A percentile compares a stretch with the other conserved stretches of the same genome.
phyloP scores from a whole-genome alignment of 2,797 vertebrate species.

The Huso huso region DNA sequence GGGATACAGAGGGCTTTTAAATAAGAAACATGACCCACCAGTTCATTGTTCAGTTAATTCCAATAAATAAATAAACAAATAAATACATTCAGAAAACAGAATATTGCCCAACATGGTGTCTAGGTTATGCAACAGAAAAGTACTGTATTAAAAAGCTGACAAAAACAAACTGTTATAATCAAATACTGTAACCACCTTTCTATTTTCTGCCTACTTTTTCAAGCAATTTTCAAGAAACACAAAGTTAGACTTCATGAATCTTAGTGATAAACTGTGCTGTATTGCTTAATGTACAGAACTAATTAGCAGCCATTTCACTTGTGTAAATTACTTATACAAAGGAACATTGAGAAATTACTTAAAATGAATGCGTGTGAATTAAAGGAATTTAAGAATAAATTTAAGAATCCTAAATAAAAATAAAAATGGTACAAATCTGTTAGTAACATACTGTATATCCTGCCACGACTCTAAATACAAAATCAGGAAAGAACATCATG shows the following conservation, averaged over 20 bases:
- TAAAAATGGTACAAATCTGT: too few species aligned
- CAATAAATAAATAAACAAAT: conserved; percentile 45
- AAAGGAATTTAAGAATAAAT: too few species aligned
- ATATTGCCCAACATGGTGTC: conserved; percentile 54
- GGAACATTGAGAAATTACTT: too few species aligned
- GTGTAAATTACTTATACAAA: too few species aligned
- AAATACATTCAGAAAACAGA: conserved; percentile 39
- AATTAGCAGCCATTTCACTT: too few species aligned
- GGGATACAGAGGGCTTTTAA: conserved; percentile 51
- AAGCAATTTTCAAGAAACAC: background rate
- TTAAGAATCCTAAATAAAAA: too few species aligned
- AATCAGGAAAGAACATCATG: too few species aligned
- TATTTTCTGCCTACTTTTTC: background rate
- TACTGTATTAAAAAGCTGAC: conserved; percentile 12
- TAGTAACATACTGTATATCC: too few species aligned
- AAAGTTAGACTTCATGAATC: background rate
- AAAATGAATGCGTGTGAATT: too few species aligned
- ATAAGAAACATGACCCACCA: conserved; percentile 44
- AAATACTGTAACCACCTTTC: background rate
- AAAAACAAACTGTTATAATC: conserved; percentile 9
- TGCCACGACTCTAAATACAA: too few species aligned
- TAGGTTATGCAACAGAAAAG: conserved; percentile 23
- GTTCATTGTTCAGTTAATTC: conserved; percentile 32
- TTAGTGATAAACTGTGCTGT: background rate
- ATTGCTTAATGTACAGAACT: background rate